Evolutionary conservation across 1,140 invertebrate species (phyloP).

Genomic region (Thalassaphorura encarpata): DNA sequence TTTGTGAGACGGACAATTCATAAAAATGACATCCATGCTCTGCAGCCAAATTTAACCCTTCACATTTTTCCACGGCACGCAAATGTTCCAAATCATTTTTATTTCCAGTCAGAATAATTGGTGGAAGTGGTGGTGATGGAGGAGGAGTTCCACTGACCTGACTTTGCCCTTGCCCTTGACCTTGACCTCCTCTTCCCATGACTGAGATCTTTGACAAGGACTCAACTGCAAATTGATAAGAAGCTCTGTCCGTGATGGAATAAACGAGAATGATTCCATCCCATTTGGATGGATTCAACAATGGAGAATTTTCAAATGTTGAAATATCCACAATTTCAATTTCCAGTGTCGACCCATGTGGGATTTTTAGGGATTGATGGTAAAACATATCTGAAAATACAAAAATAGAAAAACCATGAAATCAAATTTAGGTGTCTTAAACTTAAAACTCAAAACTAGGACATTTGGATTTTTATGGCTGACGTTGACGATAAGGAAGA

Average conservation of each 20-base stretch:
- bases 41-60: constrained; percentile 53
- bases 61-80: constrained; percentile 56
- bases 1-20: constrained; percentile 65
- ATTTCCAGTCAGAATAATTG: constrained; percentile 57
- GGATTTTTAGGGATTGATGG: constrained; percentile 56
- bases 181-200: neutral
- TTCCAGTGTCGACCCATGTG: constrained; percentile 52
- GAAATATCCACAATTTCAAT: constrained; percentile 69
- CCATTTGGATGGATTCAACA: neutral
- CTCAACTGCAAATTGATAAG: constrained; percentile 56
- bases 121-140: constrained; percentile 29
- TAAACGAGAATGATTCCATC: constrained; percentile 69
- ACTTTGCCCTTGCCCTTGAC: neutral
- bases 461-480: too few relatives aligned
- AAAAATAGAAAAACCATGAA: constrained; percentile 34
- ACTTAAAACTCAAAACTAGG: too few relatives aligned
- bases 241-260: constrained; percentile 59
- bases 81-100: constrained; percentile 66
- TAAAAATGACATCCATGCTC: constrained; percentile 58
- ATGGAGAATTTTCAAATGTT: constrained; percentile 33
- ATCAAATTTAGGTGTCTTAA: too few relatives aligned
- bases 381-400: constrained; percentile 59
- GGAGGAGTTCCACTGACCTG: neutral
- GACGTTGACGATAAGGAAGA: too few relatives aligned
- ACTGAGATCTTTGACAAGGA: constrained; percentile 45